These are phyloP conservation scores for Apocrypta bakeri DNA, from an alignment of 1,140 invertebrate genomes.

Conservation along the genomic window DNA sequence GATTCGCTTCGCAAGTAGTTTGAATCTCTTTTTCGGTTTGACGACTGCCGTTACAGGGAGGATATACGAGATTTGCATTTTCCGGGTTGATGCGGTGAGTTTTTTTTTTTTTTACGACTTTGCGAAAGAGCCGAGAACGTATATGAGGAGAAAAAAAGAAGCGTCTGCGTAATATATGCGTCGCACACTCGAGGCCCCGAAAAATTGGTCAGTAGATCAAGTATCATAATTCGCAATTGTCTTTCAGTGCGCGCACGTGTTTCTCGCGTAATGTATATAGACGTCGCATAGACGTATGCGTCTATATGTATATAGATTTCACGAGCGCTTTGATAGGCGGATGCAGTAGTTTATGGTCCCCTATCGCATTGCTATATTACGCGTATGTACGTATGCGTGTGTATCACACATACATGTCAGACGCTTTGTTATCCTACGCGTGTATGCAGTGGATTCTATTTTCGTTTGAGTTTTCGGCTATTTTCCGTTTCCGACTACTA, in stretches of 20 bases:
- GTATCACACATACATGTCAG: not conserved
- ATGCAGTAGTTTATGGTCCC: constrained; percentile 41
- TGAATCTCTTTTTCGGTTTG: no score
- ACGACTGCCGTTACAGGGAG: no score
- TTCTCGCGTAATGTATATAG: not conserved
- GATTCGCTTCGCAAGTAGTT: not conserved
- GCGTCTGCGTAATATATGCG: no score
- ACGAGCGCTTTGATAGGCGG: constrained; percentile 20
- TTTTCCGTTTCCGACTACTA: not conserved
- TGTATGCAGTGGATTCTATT: constrained; percentile 7
- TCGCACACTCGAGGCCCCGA: constrained; percentile 16
- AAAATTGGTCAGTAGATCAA: constrained; percentile 49
- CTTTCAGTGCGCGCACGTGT: not conserved
- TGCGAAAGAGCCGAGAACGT: not conserved
- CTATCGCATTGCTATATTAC: not conserved
- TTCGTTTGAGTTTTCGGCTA: not conserved
- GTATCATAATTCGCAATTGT: constrained; percentile 38
- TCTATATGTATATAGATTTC: no score
- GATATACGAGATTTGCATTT: no score
- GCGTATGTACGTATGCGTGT: no score
- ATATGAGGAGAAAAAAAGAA: not conserved
- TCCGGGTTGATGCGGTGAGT: no score
- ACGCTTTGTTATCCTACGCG: constrained; percentile 11
- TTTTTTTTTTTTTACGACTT: not conserved
- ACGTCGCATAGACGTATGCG: not conserved